These are phyloP conservation scores for Siniperca chuatsi DNA, from an alignment of 2,113 vertebrate species.

Conservation along the genomic window DNA sequence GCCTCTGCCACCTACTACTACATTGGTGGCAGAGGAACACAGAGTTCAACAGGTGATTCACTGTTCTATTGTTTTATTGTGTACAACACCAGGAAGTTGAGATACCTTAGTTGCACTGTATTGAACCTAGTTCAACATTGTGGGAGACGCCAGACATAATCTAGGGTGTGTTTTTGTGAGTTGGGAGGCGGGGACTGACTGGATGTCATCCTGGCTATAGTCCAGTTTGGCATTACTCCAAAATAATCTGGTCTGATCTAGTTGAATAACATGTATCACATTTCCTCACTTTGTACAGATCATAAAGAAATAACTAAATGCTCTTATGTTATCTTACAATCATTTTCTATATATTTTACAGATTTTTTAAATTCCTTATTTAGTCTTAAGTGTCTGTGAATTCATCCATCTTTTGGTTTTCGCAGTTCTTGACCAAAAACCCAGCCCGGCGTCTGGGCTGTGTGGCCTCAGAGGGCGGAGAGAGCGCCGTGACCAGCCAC, in stretches of 20 bases:
- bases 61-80: conserved; percentile 49
- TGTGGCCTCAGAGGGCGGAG: conserved; percentile 86
- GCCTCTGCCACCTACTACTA: not conserved
- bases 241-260: conserved; percentile 33
- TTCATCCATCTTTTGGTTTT: conserved; percentile 28
- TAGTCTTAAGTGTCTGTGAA: not conserved
- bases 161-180: conserved; percentile 23
- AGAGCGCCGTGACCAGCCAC: conserved; percentile 89
- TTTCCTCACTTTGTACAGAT: not conserved
- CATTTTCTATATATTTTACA: not conserved
- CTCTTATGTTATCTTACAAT: not conserved
- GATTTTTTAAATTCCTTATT: not conserved
- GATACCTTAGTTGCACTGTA: not conserved
- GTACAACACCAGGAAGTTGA: conserved; percentile 35
- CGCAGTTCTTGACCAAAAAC: conserved; percentile 96
- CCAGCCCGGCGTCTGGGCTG: conserved; percentile 92
- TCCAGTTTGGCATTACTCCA: conserved; percentile 46
- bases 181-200: conserved; percentile 36
- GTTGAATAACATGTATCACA: not conserved
- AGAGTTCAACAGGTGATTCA: conserved; percentile 34
- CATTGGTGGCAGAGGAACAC: conserved; percentile 22
- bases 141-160: conserved; percentile 24
- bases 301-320: not conserved
- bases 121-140: conserved; percentile 5
- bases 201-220: conserved; percentile 36